Evolutionary conservation across 2,113 vertebrate genomes (phyloP).

Genomic region (Hoplias malabaricus): DNA sequence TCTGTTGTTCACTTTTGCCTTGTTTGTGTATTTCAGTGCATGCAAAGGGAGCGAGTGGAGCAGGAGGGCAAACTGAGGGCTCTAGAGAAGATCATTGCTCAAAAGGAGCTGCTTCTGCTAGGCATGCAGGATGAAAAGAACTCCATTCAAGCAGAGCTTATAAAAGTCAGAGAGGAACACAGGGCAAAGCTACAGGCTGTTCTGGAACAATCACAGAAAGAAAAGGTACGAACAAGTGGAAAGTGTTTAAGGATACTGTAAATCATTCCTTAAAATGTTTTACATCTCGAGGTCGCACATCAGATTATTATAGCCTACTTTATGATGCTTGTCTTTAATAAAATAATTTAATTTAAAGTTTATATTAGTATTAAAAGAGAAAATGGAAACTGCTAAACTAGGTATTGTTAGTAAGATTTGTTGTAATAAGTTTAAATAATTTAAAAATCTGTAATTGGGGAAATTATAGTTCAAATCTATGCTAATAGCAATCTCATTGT

Average conservation of each 20-base stretch:
- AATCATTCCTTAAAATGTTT: too few species aligned
- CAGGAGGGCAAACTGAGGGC: conserved; percentile 46
- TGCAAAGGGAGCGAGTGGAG: conserved; percentile 55
- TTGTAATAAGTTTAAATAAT: too few species aligned
- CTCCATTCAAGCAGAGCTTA: conserved; percentile 54
- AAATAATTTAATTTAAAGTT: too few species aligned
- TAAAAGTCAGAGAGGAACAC: conserved; percentile 55
- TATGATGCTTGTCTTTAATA: too few species aligned
- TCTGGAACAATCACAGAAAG: conserved; percentile 42
- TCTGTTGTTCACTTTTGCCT: conserved; percentile 29
- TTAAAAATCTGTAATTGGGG: too few species aligned
- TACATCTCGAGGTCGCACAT: too few species aligned
- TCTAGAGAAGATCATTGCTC: conserved; percentile 66
- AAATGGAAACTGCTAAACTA: too few species aligned
- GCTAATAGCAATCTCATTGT: not conserved
- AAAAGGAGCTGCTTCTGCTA: conserved; percentile 70
- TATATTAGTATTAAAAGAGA: too few species aligned
- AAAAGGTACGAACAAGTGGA: conserved; percentile 47
- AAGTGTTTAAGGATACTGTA: not conserved
- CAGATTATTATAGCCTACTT: too few species aligned
- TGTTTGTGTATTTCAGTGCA: conserved; percentile 40
- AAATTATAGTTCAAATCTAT: not conserved
- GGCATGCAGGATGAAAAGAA: conserved; percentile 51
- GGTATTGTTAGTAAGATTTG: too few species aligned
- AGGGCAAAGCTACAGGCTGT: conserved; percentile 42